phyloP scores from a whole-genome alignment of 2,888 invertebrate genomes.

The Chirona hameri region DNA sequence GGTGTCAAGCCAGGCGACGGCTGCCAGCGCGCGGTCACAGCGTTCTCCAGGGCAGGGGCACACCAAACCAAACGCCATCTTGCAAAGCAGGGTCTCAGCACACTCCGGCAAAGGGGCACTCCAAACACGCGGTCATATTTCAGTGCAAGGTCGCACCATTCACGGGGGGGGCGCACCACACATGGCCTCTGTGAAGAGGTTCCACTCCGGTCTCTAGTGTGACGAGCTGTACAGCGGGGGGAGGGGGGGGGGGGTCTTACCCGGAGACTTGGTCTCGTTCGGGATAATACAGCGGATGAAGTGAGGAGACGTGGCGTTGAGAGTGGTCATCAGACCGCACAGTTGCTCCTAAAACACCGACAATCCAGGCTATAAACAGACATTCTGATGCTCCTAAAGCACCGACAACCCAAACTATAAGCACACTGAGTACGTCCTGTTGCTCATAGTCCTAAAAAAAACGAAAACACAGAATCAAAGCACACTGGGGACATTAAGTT shows the following conservation, averaged over 20 bases:
- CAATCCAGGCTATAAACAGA: background rate
- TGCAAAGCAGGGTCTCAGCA: background rate
- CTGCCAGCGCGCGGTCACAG: no score
- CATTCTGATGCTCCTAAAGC: background rate
- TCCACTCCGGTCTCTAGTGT: background rate
- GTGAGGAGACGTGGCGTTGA: conserved; percentile 96
- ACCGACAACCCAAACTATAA: no score
- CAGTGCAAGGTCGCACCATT: no score
- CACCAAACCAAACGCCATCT: background rate
- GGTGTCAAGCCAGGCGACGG: no score
- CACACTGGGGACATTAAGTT: no score
- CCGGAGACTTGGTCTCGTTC: conserved; percentile 77
- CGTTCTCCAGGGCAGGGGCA: background rate
- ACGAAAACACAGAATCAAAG: no score
- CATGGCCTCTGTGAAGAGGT: background rate
- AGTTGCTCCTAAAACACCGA: conserved; percentile 57
- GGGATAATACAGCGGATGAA: conserved; percentile 99
- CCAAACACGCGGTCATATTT: no score
- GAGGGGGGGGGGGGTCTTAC: background rate
- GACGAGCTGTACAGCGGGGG: background rate
- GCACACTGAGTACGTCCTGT: no score
- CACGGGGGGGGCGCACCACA: background rate
- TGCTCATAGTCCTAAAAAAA: no score
- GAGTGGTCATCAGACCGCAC: conserved; percentile 96
- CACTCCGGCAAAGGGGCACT: no score